A percentile compares a stretch with the other conserved stretches of the same genome.
These are phyloP conservation scores for Endomychus coccineus DNA, from an alignment of 2,888 invertebrate species.

Conservation along the genomic window DNA sequence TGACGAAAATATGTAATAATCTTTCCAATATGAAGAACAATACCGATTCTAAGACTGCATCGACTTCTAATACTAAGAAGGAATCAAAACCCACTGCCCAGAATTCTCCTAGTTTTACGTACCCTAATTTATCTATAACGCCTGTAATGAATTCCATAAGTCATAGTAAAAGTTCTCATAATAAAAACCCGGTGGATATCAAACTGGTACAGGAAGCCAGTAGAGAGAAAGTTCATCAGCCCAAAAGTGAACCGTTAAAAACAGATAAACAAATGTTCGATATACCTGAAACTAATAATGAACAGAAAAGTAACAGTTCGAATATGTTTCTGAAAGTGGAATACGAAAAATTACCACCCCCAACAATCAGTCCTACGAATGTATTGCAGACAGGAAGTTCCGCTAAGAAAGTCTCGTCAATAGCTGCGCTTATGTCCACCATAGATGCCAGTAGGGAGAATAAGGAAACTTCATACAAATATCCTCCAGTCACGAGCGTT, in stretches of 20 bases:
- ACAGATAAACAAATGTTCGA: background rate
- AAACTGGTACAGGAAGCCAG: too few species aligned
- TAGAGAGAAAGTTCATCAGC: background rate
- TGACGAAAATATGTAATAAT: slow-evolving; percentile 34
- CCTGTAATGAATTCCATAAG: slow-evolving; percentile 4
- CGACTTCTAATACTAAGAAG: slow-evolving; percentile 5
- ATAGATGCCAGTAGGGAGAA: too few species aligned
- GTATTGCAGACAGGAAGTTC: too few species aligned
- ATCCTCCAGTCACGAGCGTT: too few species aligned
- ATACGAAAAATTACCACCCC: slow-evolving; percentile 7
- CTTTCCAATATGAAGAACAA: slow-evolving; percentile 5
- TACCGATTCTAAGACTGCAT: slow-evolving; percentile 4
- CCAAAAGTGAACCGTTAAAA: background rate
- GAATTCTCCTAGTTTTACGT: slow-evolving; percentile 6
- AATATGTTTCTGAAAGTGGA: slow-evolving; percentile 12
- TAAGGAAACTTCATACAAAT: too few species aligned
- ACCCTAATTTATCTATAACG: slow-evolving; percentile 10
- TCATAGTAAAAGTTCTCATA: too few species aligned
- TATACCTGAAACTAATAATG: slow-evolving; percentile 1
- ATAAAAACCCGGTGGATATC: too few species aligned
- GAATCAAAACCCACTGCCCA: slow-evolving; percentile 13
- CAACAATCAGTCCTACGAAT: too few species aligned
- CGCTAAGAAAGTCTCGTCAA: too few species aligned
- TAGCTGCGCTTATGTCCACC: too few species aligned
- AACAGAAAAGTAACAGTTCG: slow-evolving; percentile 8